Evolutionary conservation across 2,888 invertebrate species (phyloP).

Genomic region (Amitus sp.): DNA sequence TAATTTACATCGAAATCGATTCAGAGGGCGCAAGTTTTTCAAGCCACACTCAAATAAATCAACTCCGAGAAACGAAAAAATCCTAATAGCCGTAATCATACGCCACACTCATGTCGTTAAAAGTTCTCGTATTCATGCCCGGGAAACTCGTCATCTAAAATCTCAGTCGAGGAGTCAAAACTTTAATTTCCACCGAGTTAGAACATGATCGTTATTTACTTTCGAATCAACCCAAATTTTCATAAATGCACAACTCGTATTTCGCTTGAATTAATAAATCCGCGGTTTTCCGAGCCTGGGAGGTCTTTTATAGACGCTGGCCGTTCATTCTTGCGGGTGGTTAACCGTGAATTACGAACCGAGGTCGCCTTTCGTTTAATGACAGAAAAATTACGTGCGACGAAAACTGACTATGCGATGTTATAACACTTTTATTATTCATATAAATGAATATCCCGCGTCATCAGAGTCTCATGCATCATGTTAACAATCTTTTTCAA

Average conservation of each 20-base stretch:
- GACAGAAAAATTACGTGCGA: slow-evolving; percentile 12
- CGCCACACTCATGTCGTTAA: background rate
- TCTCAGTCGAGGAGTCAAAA: too few species aligned
- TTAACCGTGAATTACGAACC: slow-evolving; percentile 5
- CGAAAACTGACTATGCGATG: slow-evolving; percentile 28
- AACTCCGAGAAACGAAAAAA: background rate
- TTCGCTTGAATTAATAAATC: background rate
- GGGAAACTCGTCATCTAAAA: too few species aligned
- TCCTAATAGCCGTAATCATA: background rate
- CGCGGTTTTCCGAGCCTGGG: background rate
- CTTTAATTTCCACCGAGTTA: too few species aligned
- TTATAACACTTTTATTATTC: background rate
- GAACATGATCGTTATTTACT: too few species aligned
- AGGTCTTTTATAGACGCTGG: background rate
- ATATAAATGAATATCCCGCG: background rate
- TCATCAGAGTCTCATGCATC: background rate
- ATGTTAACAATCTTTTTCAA: background rate
- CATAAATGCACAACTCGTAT: background rate
- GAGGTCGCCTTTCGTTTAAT: slow-evolving; percentile 27
- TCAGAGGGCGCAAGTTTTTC: too few species aligned
- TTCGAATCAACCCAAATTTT: background rate
- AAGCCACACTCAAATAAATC: too few species aligned
- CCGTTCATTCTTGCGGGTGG: background rate
- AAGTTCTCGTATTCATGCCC: too few species aligned
- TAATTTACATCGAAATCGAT: slow-evolving; percentile 10